Base-by-base conservation (phyloP, 2,888 invertebrate genomes). In the Sinodicranocentrus sp. region DNA sequence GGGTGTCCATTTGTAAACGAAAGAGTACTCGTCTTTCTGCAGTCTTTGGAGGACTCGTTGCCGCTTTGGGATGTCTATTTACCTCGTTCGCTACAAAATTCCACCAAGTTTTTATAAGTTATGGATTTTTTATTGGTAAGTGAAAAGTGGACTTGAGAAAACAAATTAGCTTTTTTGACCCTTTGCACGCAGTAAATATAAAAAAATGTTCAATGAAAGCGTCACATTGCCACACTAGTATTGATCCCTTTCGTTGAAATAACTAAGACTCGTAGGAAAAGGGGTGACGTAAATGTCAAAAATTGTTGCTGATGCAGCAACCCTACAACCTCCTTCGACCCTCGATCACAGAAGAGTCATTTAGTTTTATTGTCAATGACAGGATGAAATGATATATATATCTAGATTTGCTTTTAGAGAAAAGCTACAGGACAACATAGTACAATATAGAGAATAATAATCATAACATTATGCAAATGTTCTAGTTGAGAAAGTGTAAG, bases 1-100 rank as follows among this genome's bases (percentile, higher is more conserved):
- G 96, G 54, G 95, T 96, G 89, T 95, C 95, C 48, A 93, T 96
- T 89, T 96, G 96, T 90, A 88, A 88, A 28, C 73, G 68, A 70
- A 88, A 88, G 78, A 88, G 88, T 82, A 88, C 88, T 39, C 65
- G 88, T 70, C 77, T 88, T 17, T 82, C 86, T 39, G 96, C 96
- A 1, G 96, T 97, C 65, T 94, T 68, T 59, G 80, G 80, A 26
- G 80, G 80, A 15, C 59, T 80, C 0, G 48, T 80, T 1, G 73
- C 80, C 6, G 73, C 80, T 1, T 17, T 80, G 96, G 89, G 96
- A 96, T 70, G 96, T 76, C 90, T 92, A 52, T 92, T 92, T 89
- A 90, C 92, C 33, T 91, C 92, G 48, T 92, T 92, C 88, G 91
- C 92, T 52, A 90, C 90, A 15, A 90, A 91, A 87, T 90, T 91